phyloP scores from a whole-genome alignment of 2,888 invertebrate species.

The Apamea monoglypha region DNA sequence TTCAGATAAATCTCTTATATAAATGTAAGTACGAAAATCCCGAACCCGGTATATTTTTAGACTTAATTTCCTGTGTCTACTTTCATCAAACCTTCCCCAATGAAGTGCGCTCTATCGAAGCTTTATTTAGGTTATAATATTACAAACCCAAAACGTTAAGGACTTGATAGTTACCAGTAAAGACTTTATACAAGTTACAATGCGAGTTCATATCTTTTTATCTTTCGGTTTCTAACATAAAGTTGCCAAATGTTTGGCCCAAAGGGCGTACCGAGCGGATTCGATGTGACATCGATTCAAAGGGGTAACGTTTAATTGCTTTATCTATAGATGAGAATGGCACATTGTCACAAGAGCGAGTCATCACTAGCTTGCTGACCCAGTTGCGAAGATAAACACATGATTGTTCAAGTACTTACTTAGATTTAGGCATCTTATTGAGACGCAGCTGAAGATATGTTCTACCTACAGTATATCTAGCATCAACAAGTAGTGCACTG shows the following conservation, averaged over 20 bases:
- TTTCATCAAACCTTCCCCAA: conserved; percentile 13
- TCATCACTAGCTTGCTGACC: conserved; percentile 46
- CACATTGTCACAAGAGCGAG: conserved; percentile 33
- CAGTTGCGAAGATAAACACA: conserved; percentile 36
- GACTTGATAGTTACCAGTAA: conserved; percentile 58
- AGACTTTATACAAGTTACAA: conserved; percentile 56
- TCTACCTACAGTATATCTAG: conserved; percentile 1
- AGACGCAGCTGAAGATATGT: background rate
- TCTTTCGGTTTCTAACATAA: conserved; percentile 20
- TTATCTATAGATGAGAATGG: conserved; percentile 24
- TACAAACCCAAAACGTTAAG: conserved; percentile 36
- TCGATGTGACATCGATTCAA: conserved; percentile 23
- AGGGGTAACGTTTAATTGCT: conserved; percentile 42
- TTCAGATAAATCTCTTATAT: conserved; percentile 6
- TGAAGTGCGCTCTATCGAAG: conserved; percentile 54
- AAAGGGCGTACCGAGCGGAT: conserved; percentile 18
- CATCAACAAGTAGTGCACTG: background rate
- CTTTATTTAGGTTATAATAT: conserved; percentile 64
- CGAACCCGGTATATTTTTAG: background rate
- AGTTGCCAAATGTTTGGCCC: conserved; percentile 15
- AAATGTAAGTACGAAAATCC: conserved; percentile 24
- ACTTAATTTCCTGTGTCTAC: conserved; percentile 31
- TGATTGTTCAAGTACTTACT: conserved; percentile 26
- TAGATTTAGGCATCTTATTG: conserved; percentile 44
- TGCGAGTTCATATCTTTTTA: conserved; percentile 46